Conservation (phyloP, 2,113 vertebrate species). For the Chaetorhynchus papuensis region DNA sequence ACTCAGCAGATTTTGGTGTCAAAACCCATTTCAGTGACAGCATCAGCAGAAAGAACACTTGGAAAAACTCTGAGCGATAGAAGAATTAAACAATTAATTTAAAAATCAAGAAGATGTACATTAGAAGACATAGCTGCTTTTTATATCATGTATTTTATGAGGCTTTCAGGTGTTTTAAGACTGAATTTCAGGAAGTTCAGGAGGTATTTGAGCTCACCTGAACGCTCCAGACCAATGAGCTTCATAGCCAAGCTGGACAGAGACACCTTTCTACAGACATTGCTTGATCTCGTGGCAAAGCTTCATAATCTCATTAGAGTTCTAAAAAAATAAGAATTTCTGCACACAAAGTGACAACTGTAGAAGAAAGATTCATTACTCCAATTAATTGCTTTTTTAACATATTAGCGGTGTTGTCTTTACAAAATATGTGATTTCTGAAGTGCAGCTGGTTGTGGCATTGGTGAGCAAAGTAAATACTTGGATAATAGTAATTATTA, state of each 20-base stretch:
- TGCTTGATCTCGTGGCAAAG: neutral
- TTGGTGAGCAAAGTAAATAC: neutral
- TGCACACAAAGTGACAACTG: neutral
- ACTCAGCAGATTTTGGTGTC: neutral
- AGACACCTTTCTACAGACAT: neutral
- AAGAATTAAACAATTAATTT: neutral
- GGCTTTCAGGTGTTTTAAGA: neutral
- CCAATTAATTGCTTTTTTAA: neutral
- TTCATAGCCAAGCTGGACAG: neutral
- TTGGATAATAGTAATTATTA: neutral
- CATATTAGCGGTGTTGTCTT: neutral
- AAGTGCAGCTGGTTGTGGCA: neutral
- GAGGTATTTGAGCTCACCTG: neutral
- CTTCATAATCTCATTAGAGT: neutral
- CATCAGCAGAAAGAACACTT: neutral
- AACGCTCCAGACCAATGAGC: rapidly evolving
- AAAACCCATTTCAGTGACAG: neutral
- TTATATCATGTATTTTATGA: rapidly evolving
- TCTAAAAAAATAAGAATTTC: neutral
- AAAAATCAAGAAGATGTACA: neutral
- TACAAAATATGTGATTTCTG: neutral
- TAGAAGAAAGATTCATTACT: neutral
- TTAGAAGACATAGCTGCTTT: neutral
- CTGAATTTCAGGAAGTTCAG: neutral
- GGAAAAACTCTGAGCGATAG: rapidly evolving